Base-by-base conservation (phyloP, 64 coral and sea anemone genomes). In the Actinia equina region DNA sequence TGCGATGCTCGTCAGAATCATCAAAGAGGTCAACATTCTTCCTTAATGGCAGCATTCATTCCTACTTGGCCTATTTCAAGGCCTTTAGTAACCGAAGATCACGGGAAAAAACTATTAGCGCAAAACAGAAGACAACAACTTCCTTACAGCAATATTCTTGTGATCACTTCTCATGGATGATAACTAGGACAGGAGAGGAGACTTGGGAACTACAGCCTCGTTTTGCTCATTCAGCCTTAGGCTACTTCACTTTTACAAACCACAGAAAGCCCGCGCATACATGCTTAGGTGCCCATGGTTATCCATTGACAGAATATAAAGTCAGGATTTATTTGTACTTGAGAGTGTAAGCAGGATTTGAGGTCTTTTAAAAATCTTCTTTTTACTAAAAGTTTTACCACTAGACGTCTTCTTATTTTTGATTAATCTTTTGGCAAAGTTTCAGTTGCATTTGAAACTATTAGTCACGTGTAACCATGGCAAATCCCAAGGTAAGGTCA, bases 31-130 rank as follows among this genome's bases (percentile, higher is more conserved):
- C 94, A 93, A 93, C 94, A 97, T 97, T 77, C 88, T 93, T 93
- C 88, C 91, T 89, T 97, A 86, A 89, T 93, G 94, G 94, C 94
- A 97, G 94, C 94, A 97, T 97, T 97, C 94, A 97, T 97, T 97
- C 91, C 94, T 93, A 82, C 87, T 63, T 90, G 88, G 94, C 89
- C 91, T 79, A 77, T 63, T 65, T 7, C 82, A 65, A 90, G 74
- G 88, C 91, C 88, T 90, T 88, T 89, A 82, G 86, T 83, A 60
- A 57, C 16, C 55, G 71, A 79, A 44, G 86, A 91, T 61, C 8
- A 27, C 25, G 26, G 25, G 43, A 17, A 74, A 54, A 89, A 84
- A 89, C 76, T 77, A 57, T 19, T 20, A 77, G 14, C 83, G 30
- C 88, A 92, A 78, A 86, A 88, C 58, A 80, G 63, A 86, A 89